Base-by-base conservation (phyloP, 2,888 invertebrate genomes). In the Rhamphomyia laevipes region DNA sequence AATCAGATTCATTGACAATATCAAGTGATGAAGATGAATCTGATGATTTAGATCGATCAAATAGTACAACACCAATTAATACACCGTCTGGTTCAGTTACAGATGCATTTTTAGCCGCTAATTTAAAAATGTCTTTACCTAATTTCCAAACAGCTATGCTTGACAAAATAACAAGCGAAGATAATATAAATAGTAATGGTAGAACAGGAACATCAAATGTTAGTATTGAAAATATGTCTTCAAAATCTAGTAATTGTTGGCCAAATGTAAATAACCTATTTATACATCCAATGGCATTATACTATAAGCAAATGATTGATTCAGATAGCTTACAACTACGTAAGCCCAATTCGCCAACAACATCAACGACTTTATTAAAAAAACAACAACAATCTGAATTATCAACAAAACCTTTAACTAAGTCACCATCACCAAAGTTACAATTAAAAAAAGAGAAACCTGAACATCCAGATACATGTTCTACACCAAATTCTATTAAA, bases 281-380 rank as follows among this genome's bases (percentile, higher is more conserved):
- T 57, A 77, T 86, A 55, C 84, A 86, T 54, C 86, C 87, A 0
- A 73, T 85, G 65, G 83, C 84, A 0, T 80, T 86, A 37, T 86
- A 86, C 64, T 87, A 86, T 60, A 86, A 86, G 61, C 77, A 82
- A 61, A 73, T 86, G 61, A 78, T 84, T 1, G 79, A 81, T 30
- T 70, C 73, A 2, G 65, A 64, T 11, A 58, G 58, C 9, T 63
- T 77, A 1, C 73, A 76, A 0, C 67, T 72, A 30, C 59, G 68
- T 1, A 60, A 66, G 52, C 51, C 61, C 57, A 48, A 58, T 51
- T n/a, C 58, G 48, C 73, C 68, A 47, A 73, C 63, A 53, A 64
- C 70, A 53, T 43, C 44, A 53, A 59, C 16, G 48, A 68, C 59
- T 11, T 9, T 33, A 9, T 11, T 13, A 33, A 33, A 33, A 13